Base-by-base conservation (phyloP, 2,113 vertebrate species). In the Diglossa brunneiventris region DNA sequence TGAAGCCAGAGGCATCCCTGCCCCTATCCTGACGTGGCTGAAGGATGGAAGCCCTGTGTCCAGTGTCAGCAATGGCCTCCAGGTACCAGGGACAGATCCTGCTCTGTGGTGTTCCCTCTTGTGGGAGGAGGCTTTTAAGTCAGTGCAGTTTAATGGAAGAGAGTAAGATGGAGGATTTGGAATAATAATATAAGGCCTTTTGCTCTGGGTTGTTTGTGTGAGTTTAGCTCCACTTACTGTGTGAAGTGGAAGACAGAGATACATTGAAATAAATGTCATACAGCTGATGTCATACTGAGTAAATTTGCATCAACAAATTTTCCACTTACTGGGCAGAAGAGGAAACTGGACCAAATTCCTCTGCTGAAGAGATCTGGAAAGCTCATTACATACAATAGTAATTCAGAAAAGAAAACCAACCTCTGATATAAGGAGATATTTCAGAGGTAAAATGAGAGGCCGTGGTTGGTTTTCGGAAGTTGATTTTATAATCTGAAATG, bases 21-120 rank as follows among this genome's bases (percentile, higher is more conserved):
- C 86, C 30, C 99, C 99, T 17, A 98, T 98, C 97, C 98, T 99
- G 92, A 99, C 99, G 0, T 99, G 99, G 99, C 94, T 99, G 53
- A 99, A 99, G 97, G 99, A 99, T 27, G 99, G 99, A 35, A 99
- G 99, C 94, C 99, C 99, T 2, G 98, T 99, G 59, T 98, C 99
- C 67, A 99, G 99, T 56, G 97, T 99, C 10, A 97, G 98, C 20
- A 95, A 98, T 13, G 99, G 99, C 63, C 97, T 99, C 46, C 99
- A 99, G 99, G 99, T 99, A 96, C 28, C 15, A 30, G 27, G 6
- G 50, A 58, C 55, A 23, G 35, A 53, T 37, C 44, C 37, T 84
- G 42, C 42, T 63, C 31, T 42, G 1, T 79, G 41, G 58, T 42
- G 3, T 24, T 93, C 64, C 26, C 30, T 89, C 5, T 41, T 73